phyloP scores from a whole-genome alignment of 2,113 vertebrate species.

The Chloebia gouldiae region DNA sequence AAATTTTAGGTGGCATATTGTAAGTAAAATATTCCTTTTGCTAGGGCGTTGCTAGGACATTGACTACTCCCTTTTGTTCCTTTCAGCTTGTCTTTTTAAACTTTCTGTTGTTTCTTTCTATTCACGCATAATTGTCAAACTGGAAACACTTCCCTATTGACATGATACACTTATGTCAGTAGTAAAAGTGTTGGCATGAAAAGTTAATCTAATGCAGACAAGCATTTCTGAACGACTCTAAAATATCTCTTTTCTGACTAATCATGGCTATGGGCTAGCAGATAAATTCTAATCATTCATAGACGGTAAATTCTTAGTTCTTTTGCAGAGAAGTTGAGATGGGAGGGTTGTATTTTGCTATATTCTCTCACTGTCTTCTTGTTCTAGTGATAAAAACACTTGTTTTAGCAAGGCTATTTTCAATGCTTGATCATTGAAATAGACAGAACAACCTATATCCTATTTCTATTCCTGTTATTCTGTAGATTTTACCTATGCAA shows the following conservation, averaged over 20 bases:
- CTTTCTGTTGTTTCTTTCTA: not conserved
- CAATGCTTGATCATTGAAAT: not conserved
- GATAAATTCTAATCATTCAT: not conserved
- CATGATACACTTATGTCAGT: not conserved
- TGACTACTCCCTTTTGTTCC: not conserved
- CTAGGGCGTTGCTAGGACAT: not conserved
- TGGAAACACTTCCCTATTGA: not conserved
- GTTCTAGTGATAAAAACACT: not conserved
- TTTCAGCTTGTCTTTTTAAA: not conserved
- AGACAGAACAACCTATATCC: not conserved
- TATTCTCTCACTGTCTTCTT: not conserved
- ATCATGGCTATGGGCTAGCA: not conserved
- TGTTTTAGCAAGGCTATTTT: not conserved
- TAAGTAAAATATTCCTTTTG: not conserved
- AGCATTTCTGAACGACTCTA: not conserved
- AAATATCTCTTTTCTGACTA: not conserved
- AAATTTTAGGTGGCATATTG: not conserved
- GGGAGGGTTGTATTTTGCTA: not conserved
- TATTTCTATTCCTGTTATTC: conserved; percentile 5
- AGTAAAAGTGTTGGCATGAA: not conserved
- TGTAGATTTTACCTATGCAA: conserved; percentile 2
- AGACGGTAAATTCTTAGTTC: not conserved
- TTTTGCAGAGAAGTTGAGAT: not conserved
- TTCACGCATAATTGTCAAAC: not conserved
- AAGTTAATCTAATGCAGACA: not conserved